Conservation (phyloP, 2,797 vertebrate species). For the Ibycter americanus region DNA sequence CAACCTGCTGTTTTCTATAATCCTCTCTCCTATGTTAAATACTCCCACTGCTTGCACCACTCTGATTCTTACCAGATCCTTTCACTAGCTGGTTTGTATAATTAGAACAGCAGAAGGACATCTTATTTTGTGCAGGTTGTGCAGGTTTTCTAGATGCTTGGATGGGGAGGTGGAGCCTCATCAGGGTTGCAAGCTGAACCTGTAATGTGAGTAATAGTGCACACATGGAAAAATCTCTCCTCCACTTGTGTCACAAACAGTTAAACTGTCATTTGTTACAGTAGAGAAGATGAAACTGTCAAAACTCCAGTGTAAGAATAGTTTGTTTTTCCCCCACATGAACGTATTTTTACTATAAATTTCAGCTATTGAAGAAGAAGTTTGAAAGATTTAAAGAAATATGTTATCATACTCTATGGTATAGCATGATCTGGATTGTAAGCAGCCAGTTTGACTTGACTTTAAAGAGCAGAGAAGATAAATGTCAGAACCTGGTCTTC, state of each 20-base stretch:
- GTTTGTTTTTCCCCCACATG: background rate
- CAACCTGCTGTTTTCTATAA: background rate
- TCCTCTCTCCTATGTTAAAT: background rate
- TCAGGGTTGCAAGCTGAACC: background rate
- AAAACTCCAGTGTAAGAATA: background rate
- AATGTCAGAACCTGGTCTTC: background rate
- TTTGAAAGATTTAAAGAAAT: background rate
- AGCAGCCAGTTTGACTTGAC: background rate
- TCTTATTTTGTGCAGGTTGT: background rate
- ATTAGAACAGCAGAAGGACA: background rate
- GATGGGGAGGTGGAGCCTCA: background rate
- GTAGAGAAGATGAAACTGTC: background rate
- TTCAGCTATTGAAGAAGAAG: background rate
- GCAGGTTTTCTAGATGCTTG: background rate
- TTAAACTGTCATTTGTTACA: background rate
- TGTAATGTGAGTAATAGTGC: background rate
- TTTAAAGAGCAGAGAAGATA: background rate
- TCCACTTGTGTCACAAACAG: background rate
- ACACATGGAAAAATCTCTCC: background rate
- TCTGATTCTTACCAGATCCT: background rate
- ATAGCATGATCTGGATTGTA: background rate
- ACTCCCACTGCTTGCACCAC: background rate
- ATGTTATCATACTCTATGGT: background rate
- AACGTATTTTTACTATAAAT: background rate
- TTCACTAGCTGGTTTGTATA: background rate